Base-by-base conservation (phyloP, 2,797 vertebrate genomes). In the Pipistrellus nathusii region DNA sequence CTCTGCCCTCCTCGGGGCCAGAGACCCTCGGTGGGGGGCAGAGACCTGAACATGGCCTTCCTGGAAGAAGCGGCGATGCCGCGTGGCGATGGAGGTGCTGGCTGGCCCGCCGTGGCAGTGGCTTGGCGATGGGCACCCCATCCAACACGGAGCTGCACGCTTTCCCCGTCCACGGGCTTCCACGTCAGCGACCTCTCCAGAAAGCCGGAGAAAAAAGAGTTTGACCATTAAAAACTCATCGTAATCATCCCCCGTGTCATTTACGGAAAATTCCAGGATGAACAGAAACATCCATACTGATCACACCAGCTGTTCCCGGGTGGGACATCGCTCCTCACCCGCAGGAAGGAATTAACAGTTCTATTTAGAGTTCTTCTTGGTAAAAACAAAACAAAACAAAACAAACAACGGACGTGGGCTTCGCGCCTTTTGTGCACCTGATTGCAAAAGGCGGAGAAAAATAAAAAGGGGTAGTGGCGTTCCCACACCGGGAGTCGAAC, bases 401-500 rank as follows among this genome's bases (percentile, higher is more conserved):
- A 44, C 5, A 1, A 44, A 18, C 8, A 27, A 9, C 10, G 8
- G 46, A 10, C 15, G 46, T 18, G 2, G 71, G 11, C 72, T 12
- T 6, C 0, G 30, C 20, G 18, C 12, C 12, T 51, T 6, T 68
- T 75, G 27, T 21, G 15, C 23, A 32, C 46, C 6, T 9, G 17
- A 32, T 12, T 51, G 7, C 30, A 30, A 30, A 64, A 8, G 18
- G 7, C 6, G 51, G 48, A 44, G 10, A 44, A 44, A 44, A 44
- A 44, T 9, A 11, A 68, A 35, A 68, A 35, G 7, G 0, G 0
- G 0, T 0, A 0, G 0, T 17, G 0, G 0, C 0, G 0, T 98
- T 98, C 97, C 98, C 97, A 98, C 97, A 98, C 97, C 97, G 97
- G 98, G 98, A 98, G 97, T 98, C 97, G 97, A 98, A 98, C 98